Base-by-base conservation (phyloP, 2,797 vertebrate species). In the Propithecus deckenii region DNA sequence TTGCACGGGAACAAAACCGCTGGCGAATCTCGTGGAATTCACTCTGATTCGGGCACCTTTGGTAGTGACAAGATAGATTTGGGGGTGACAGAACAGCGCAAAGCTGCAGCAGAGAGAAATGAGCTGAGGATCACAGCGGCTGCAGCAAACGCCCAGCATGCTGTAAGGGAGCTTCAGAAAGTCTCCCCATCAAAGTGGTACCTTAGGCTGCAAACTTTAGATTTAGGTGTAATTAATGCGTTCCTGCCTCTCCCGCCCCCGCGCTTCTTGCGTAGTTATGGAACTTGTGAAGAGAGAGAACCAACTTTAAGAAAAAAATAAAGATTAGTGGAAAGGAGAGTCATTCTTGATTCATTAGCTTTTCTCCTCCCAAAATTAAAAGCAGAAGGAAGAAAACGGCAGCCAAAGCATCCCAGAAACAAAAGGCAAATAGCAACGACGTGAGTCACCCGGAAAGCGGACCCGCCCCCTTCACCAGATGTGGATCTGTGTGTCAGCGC, bases 371-470 rank as follows among this genome's bases (percentile, higher is more conserved):
- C 89, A 13, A 97, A 97, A 97, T 98, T 94, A 96, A 98, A 97
- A 97, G 61, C 98, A 96, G 97, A 61, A 35, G 79, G 76, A 79
- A 95, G 78, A 85, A 95, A 92, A 71, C 28, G 8, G 94, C 97
- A 78, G 89, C 94, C 93, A 91, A 96, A 95, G 88, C 96, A 79
- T 85, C 50, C 84, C 89, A 94, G 89, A 97, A 94, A 97, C 94
- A 98, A 97, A 97, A 96, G 89, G 72, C 95, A 94, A 96, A 97
- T 96, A 94, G 80, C 94, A 91, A 95, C 14, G 61, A 43, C 17
- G 25, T 96, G 96, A 98, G 96, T 97, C 97, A 97, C 71, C 80
- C 25, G n/a, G 81, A 94, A 94, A 87, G 80, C 76, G 8, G 67
- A 50, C 75, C 90, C 50, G 9, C 57, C 84, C 75, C 46, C 22